Evolutionary conservation across 2,113 vertebrate species (phyloP).

Genomic region (Daphoenositta chrysoptera): DNA sequence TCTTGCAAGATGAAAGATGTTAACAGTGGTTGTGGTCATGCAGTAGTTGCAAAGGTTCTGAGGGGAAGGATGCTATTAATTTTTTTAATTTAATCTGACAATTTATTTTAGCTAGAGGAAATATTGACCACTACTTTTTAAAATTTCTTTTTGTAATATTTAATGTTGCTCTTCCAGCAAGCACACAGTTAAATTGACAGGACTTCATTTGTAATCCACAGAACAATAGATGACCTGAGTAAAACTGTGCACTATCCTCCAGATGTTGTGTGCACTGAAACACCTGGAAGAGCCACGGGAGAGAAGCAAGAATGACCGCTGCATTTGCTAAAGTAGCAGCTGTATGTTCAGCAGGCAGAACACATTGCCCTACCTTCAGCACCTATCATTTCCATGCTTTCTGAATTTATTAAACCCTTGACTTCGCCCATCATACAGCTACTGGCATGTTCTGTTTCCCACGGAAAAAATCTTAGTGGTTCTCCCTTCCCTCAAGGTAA

Average conservation of each 20-base stretch:
- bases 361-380: not conserved
- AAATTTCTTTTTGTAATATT: not conserved
- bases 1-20: not conserved
- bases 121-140: not conserved
- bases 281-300: constrained; percentile 69
- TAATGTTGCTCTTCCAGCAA: not conserved
- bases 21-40: not conserved
- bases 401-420: not conserved
- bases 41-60: not conserved
- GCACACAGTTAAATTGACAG: constrained; percentile 20
- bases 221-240: constrained; percentile 58
- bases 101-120: not conserved
- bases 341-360: constrained; percentile 21
- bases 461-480: not conserved
- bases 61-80: not conserved
- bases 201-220: constrained; percentile 27
- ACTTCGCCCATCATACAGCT: not conserved
- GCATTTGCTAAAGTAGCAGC: constrained; percentile 30
- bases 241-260: not conserved
- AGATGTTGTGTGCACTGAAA: constrained; percentile 65
- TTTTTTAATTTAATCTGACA: not conserved
- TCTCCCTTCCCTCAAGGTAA: not conserved
- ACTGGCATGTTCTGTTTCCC: not conserved
- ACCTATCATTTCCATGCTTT: not conserved
- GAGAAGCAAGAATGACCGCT: constrained; percentile 57